Evolutionary conservation across 2,888 invertebrate species (phyloP), one percentile per base, ranked within the genome.

Genomic region (Deilephila elpenor): DNA sequence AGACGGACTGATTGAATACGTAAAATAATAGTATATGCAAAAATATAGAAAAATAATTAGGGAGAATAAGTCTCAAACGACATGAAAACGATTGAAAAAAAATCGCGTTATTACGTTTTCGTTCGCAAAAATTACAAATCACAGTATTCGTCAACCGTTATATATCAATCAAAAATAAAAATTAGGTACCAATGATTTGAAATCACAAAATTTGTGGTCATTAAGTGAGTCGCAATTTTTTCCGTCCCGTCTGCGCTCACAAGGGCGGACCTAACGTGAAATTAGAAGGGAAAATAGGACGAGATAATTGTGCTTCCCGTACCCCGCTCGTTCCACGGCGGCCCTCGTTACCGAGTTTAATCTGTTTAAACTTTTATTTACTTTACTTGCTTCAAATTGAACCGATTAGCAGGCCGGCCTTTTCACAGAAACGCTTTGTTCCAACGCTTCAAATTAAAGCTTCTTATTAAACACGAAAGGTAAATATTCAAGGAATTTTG

Each of bases 341-440:
- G 82, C 86, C 86, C 89, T 89, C 91, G 88, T 93, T 92, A 90
- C 89, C 78, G 82, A 89, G 89, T 91, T 93, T 93, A 93, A 93
- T 93, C 93, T 91, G 89, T 92, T 91, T 92, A 91, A 92, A 93
- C 91, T 94, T 93, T 93, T 93, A 93, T 93, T 93, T 93, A 92
- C 88, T 86, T 84, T 83, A 83, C 87, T 89, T 88, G 85, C 87
- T 87, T 86, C 80, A 88, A 92, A 92, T 92, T 91, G 89, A 84
- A 84, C 84, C 86, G 90, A 93, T 93, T 93, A 92, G 87, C 86
- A 83, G 86, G 83, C 83, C 79, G 82, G 85, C 85, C 83, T 84
- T 84, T 85, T 80, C 79, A 79, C 76, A 79, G 77, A 83, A 86
- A 83, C 83, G 80, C 80, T 84, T 82, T 83, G 86, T 87, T 86